Percentiles rank a stretch among this genome's conserved stretches.
phyloP scores from a whole-genome alignment of 2,113 vertebrate genomes.

The Phoenicopterus ruber region DNA sequence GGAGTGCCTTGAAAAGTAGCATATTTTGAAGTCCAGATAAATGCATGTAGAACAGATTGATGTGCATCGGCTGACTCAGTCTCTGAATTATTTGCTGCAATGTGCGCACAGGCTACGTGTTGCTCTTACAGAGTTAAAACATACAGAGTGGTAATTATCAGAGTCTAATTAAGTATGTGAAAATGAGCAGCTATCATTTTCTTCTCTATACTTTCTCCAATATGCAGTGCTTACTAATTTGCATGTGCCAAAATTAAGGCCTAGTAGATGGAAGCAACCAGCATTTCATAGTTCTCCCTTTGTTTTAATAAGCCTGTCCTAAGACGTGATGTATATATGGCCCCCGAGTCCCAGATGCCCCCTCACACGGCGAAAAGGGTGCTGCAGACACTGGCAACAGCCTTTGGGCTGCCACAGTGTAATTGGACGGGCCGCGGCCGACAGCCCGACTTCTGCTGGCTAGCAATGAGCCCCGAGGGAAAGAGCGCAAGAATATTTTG shows the following conservation, averaged over 20 bases:
- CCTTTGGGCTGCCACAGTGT: background rate
- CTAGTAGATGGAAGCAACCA: background rate
- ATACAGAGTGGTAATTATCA: conserved; percentile 4
- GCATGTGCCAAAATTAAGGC: background rate
- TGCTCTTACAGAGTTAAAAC: background rate
- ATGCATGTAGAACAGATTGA: background rate
- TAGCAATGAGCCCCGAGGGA: background rate
- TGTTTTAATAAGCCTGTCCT: background rate
- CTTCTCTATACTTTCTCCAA: conserved; percentile 50
- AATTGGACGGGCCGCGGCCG: background rate
- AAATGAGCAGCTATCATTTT: conserved; percentile 39
- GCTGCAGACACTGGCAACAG: background rate
- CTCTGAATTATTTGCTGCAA: background rate
- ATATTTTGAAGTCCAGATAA: background rate
- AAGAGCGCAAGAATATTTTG: background rate
- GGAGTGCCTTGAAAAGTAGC: background rate
- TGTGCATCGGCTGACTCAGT: background rate
- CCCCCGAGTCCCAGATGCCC: background rate
- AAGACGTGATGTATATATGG: accelerated
- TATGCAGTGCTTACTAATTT: background rate
- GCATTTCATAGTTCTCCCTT: background rate
- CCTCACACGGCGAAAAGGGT: background rate
- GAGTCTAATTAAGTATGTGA: conserved; percentile 13
- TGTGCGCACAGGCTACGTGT: background rate
- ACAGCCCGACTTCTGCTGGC: background rate